Evolutionary conservation across 2,113 vertebrate species (phyloP).

Genomic region (Cinclus mexicanus): DNA sequence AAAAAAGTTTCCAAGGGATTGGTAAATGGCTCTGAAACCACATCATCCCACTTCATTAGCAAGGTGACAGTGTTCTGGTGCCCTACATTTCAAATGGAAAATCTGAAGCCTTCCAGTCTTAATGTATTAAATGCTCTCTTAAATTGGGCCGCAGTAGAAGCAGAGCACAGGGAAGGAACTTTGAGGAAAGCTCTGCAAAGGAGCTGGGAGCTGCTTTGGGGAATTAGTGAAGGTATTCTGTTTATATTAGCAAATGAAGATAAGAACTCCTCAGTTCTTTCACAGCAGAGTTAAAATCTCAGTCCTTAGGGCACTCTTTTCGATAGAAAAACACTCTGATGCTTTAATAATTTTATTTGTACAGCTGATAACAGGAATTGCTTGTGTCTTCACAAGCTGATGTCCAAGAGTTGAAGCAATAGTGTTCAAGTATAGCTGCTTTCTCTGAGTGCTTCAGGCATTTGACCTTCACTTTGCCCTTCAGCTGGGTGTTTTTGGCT

Average conservation of each 20-base stretch:
- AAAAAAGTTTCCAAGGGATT: not conserved
- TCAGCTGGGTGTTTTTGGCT: not conserved
- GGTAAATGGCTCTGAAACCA: not conserved
- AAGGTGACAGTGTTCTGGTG: not conserved
- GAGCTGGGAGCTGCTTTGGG: constrained; percentile 23
- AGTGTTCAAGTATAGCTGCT: not conserved
- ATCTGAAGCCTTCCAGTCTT: not conserved
- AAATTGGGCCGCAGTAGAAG: not conserved
- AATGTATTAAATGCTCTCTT: not conserved
- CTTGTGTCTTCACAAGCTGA: constrained; percentile 4
- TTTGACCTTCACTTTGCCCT: constrained; percentile 47
- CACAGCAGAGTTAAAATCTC: constrained; percentile 35
- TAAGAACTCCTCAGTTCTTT: constrained; percentile 37
- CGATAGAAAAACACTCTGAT: not conserved
- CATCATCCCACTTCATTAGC: not conserved
- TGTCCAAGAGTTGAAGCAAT: not conserved
- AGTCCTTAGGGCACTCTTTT: constrained; percentile 10
- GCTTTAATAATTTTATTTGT: constrained; percentile 63
- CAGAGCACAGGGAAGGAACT: not conserved
- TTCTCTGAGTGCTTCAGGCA: not conserved
- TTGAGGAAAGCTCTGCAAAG: not conserved
- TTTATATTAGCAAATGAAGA: constrained; percentile 52
- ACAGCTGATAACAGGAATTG: constrained; percentile 40
- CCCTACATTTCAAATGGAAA: not conserved
- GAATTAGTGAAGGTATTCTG: constrained; percentile 43